Base-by-base conservation (phyloP, 2,888 invertebrate species). In the Pasiphila rectangulata region DNA sequence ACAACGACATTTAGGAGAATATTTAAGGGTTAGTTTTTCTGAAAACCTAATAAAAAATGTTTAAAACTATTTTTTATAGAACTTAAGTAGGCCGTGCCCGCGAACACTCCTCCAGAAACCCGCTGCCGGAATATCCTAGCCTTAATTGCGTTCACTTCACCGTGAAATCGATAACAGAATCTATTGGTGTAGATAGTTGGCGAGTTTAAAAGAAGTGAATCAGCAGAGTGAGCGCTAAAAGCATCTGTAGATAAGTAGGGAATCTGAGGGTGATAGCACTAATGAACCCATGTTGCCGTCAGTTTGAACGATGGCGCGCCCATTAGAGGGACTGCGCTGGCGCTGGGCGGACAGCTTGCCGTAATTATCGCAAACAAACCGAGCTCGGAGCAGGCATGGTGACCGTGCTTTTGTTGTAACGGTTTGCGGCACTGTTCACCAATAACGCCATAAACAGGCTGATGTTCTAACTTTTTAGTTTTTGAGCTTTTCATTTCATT, bases 241-340 rank as follows among this genome's bases (percentile, higher is more conserved):
- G 86, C 86, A 72, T 79, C 67, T 58, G 59, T 58, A 79, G 86
- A 86, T 86, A 84, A 79, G 68, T 65, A 61, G 64, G 69, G 74
- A 73, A 79, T 79, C 82, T 76, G 65, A 56, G 68, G 61, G 75
- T 78, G 86, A 85, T 86, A 84, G 76, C 81, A 74, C 79, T 87
- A 87, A 86, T 86, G 85, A 87, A 86, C 79, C 79, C 77, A 74
- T 84, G 85, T 83, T 63, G 73, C 75, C 73, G 83, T 84, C 84
- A 76, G 71, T 71, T 73, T 79, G 79, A 79, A 73, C 72, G 78
- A 78, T 78, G 75, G 70, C 63, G 63, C 60, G 67, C 79, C 48
- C 75, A 79, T 79, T 81, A 79, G 73, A 67, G 72, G 73, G 70
- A 68, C 75, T 82, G 77, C 76, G 79, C 77, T 76, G 66, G 70